Conservation (phyloP, 2,888 invertebrate species). For the Microplitis deprimator region DNA sequence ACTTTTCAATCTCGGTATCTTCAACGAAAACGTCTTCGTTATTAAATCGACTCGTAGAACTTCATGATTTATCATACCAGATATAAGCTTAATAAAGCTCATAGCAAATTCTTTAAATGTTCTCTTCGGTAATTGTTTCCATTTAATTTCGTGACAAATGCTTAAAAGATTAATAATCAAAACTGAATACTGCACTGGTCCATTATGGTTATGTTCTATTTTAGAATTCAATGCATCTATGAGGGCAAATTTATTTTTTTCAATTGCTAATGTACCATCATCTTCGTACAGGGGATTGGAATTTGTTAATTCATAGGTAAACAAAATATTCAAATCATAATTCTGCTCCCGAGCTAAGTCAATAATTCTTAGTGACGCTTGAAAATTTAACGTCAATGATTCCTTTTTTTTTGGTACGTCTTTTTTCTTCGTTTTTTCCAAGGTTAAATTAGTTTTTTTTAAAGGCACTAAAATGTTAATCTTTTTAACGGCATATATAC, state of each 20-base stretch:
- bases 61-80: no score
- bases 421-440: neutral
- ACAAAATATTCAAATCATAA: slow-evolving; percentile 1
- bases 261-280: no score
- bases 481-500: slow-evolving; percentile 1
- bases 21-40: no score
- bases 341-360: neutral
- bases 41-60: no score
- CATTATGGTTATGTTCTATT: neutral
- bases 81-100: no score
- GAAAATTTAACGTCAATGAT: neutral
- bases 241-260: neutral
- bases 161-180: no score
- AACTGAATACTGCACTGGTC: no score
- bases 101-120: no score
- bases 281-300: neutral
- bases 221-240: neutral
- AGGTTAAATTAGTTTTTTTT: neutral
- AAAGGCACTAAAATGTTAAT: neutral
- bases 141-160: no score
- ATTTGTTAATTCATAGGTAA: slow-evolving; percentile 8
- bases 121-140: no score
- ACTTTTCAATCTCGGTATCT: no score
- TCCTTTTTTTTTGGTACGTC: neutral
- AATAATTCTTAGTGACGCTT: slow-evolving; percentile 10